Conservation (phyloP, 1,140 invertebrate species). For the Eupristina koningsbergeri region DNA sequence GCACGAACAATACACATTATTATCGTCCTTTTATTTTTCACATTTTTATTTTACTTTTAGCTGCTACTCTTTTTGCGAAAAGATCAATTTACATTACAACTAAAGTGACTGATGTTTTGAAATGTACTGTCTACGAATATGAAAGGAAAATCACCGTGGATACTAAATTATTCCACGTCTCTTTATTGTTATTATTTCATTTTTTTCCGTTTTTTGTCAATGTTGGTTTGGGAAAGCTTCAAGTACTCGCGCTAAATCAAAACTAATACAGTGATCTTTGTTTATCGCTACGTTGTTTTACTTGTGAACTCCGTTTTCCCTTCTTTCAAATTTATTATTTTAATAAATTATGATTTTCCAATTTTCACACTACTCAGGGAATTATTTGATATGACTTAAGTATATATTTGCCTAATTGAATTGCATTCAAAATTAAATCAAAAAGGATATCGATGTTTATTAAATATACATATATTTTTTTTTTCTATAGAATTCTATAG, state of each 20-base stretch:
- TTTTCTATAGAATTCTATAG: no score
- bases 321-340: background rate
- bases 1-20: constrained; percentile 52
- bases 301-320: background rate
- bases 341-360: constrained; percentile 30
- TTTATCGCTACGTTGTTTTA: constrained; percentile 14
- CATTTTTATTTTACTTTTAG: constrained; percentile 25
- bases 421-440: background rate
- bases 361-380: background rate
- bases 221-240: background rate
- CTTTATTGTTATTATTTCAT: no score
- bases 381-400: constrained; percentile 25
- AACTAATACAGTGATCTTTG: constrained; percentile 7
- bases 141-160: constrained; percentile 18
- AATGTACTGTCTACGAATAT: constrained; percentile 25
- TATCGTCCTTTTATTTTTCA: constrained; percentile 50
- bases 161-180: constrained; percentile 24
- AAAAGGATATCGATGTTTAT: constrained; percentile 5
- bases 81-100: constrained; percentile 49
- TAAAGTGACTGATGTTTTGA: constrained; percentile 31
- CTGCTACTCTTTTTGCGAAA: constrained; percentile 29
- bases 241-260: background rate
- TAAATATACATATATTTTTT: no score
- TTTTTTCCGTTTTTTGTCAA: background rate
- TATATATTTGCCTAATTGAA: background rate